Base-by-base conservation (phyloP, 2,113 vertebrate genomes). In the Centropus unirufus region DNA sequence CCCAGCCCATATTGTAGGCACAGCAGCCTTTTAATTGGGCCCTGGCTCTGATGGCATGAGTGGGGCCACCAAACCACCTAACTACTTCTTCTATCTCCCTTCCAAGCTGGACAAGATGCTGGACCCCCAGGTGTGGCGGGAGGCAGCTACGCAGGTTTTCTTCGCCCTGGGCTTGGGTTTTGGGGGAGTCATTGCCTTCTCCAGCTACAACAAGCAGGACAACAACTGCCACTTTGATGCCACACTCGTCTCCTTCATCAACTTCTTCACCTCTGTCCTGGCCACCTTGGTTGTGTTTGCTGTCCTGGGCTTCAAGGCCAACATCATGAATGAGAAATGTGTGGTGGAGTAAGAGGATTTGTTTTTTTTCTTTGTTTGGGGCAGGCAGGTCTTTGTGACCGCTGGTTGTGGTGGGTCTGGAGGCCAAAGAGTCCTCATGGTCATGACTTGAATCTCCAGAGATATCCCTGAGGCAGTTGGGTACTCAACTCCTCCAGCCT, bases 191-290 rank as follows among this genome's bases (percentile, higher is more conserved):
- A 99, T 99, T 3, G 99, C 99, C 72, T 99, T 99, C 97, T 99
- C 99, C 96, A 99, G 99, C 97, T 99, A 99, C 98, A 99, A 99
- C 97, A 99, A 99, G 92, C 98, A 99, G 66, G 99, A 99, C 97
- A 99, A 99, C 98, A 99, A 99, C 98, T 99, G 99, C 94, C 99
- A 99, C 96, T 99, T 99, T 5, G 99, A 99, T 2, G 99, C 99
- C 0, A 98, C 98, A 0, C 98, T 99, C 1, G 99, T 99, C 78
- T 99, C 99, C 93, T 87, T 99, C 96, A 99, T 99, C 96, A 99
- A 99, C 97, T 99, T 99, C 94, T 97, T 99, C 67, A 99, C 99
- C 1, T 99, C 99, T 0, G 98, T 99, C 92, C 92, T 99, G 97
- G 99, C 99, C 94, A 99, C 99, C 6, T 97, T 99, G 34, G 99